Conservation (phyloP, 2,888 invertebrate species). For the Chrysotoxum bicinctum region DNA sequence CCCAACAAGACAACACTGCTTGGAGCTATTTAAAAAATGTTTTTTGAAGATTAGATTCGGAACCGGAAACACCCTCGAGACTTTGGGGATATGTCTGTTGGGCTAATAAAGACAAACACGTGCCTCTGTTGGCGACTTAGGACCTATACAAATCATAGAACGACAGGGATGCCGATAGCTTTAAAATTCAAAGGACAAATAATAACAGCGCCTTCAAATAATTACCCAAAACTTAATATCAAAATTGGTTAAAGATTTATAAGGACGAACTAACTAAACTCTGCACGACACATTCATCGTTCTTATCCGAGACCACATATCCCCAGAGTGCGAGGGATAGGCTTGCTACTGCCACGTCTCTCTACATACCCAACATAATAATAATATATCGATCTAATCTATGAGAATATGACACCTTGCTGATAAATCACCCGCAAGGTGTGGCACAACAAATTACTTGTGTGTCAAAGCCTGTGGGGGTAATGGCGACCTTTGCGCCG, state of each 20-base stretch:
- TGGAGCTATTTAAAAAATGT: not conserved
- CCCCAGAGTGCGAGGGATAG: not conserved
- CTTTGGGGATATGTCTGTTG: too few relatives aligned
- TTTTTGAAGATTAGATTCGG: too few relatives aligned
- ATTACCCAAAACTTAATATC: not conserved
- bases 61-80: too few relatives aligned
- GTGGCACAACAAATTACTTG: slow-evolving; percentile 55
- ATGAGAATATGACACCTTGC: slow-evolving; percentile 59
- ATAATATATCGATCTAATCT: slow-evolving; percentile 55
- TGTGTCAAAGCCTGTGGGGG: slow-evolving; percentile 27
- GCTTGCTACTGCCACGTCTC: not conserved
- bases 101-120: too few relatives aligned
- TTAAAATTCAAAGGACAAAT: not conserved
- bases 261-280: not conserved
- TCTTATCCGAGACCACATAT: not conserved
- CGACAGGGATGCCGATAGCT: too few relatives aligned
- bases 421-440: slow-evolving; percentile 65
- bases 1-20: not conserved
- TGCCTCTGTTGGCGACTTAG: too few relatives aligned
- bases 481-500: not conserved
- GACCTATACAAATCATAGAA: too few relatives aligned
- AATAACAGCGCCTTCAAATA: not conserved
- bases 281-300: not conserved
- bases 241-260: slow-evolving; percentile 7
- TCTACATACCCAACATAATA: not conserved